Evolutionary conservation across 2,113 vertebrate genomes (phyloP).

Genomic region (Notothenia coriiceps): DNA sequence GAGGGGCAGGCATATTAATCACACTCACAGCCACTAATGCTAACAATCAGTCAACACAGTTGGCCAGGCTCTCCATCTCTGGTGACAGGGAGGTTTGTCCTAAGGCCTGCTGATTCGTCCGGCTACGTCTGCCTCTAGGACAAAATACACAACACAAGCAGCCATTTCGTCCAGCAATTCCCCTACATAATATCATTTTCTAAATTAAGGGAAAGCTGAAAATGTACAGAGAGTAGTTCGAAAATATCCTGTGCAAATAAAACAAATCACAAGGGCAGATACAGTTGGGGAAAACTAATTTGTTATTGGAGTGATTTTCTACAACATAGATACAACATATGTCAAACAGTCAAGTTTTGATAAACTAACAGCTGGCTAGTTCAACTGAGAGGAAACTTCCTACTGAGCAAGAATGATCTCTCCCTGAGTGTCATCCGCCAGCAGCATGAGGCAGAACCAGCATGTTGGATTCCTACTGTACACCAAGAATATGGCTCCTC

Average conservation of each 20-base stretch:
- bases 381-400: conserved; percentile 82
- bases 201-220: conserved; percentile 18
- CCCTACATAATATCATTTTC: background rate
- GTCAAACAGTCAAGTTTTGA: conserved; percentile 84
- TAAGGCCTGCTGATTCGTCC: conserved; percentile 87
- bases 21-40: conserved; percentile 92
- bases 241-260: background rate
- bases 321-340: conserved; percentile 78
- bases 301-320: conserved; percentile 66
- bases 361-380: conserved; percentile 85
- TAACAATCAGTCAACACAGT: conserved; percentile 92
- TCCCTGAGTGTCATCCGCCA: conserved; percentile 83
- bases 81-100: conserved; percentile 88
- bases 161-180: conserved; percentile 1
- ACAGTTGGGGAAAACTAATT: conserved; percentile 48
- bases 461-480: conserved; percentile 82
- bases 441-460: conserved; percentile 83
- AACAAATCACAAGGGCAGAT: conserved; percentile 2
- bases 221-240: background rate
- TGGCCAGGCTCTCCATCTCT: conserved; percentile 87
- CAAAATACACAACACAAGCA: conserved; percentile 73
- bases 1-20: conserved; percentile 92
- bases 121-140: conserved; percentile 82
- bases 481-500: conserved; percentile 79
- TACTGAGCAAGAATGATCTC: conserved; percentile 84